These are phyloP conservation scores for Pyrgus malvae DNA, from an alignment of 2,888 invertebrate species.

Conservation along the genomic window DNA sequence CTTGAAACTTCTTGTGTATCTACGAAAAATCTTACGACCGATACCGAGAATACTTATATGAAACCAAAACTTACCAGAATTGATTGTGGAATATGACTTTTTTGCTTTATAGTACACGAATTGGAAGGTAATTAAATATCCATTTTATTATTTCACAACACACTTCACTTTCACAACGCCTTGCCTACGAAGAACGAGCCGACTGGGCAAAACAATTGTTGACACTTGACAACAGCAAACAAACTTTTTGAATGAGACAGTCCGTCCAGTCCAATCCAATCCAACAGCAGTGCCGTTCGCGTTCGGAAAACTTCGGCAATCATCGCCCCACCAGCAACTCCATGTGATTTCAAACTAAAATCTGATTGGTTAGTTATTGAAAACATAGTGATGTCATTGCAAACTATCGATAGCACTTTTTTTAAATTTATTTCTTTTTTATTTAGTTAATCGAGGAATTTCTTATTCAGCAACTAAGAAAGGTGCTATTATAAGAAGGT, in stretches of 20 bases:
- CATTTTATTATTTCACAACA: constrained; percentile 66
- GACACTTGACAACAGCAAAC: constrained; percentile 38
- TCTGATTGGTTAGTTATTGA: constrained; percentile 17
- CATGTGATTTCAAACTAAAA: constrained; percentile 28
- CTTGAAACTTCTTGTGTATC: constrained; percentile 32
- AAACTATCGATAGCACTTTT: too few species aligned
- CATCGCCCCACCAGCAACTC: neutral
- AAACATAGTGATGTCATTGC: constrained; percentile 1
- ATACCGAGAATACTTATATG: constrained; percentile 11
- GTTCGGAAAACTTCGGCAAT: constrained; percentile 35
- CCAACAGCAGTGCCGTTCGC: constrained; percentile 16
- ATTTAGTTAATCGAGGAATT: too few species aligned
- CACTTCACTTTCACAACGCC: constrained; percentile 61
- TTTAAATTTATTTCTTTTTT: too few species aligned
- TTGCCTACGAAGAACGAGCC: constrained; percentile 39
- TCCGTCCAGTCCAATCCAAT: too few species aligned
- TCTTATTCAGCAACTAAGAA: too few species aligned
- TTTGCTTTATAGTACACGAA: constrained; percentile 38
- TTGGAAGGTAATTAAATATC: constrained; percentile 51
- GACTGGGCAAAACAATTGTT: constrained; percentile 49
- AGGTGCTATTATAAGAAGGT: too few species aligned
- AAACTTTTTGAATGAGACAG: constrained; percentile 9
- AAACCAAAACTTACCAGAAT: constrained; percentile 52
- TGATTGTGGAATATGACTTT: constrained; percentile 23
- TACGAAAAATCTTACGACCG: neutral